phyloP scores from a whole-genome alignment of 2,888 invertebrate species.

The Spialia ferax region DNA sequence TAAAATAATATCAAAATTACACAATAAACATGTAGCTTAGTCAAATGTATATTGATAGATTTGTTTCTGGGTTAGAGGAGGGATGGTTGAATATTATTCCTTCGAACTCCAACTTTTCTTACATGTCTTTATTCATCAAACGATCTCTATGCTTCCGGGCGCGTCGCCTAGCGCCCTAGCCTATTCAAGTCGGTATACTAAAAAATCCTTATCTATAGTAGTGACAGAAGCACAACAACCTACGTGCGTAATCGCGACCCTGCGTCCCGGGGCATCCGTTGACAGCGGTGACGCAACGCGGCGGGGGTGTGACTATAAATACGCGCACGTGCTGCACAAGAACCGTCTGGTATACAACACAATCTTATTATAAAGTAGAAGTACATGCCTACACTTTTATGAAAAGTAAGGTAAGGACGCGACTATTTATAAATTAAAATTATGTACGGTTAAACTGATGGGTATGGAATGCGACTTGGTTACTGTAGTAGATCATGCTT shows the following conservation, averaged over 20 bases:
- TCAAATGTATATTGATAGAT: no score
- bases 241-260: slow-evolving; percentile 4
- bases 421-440: slow-evolving; percentile 65
- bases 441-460: background rate
- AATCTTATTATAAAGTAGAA: slow-evolving; percentile 29
- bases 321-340: slow-evolving; percentile 20
- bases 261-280: background rate
- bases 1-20: no score
- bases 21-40: no score
- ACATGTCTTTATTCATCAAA: no score
- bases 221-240: background rate
- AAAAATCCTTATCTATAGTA: background rate
- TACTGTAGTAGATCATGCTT: background rate
- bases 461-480: background rate
- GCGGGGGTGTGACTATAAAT: slow-evolving; percentile 32
- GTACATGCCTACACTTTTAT: no score
- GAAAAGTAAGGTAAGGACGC: slow-evolving; percentile 44
- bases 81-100: no score
- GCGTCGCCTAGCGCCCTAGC: no score
- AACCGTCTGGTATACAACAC: slow-evolving; percentile 11
- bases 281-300: slow-evolving; percentile 21
- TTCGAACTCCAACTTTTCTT: no score
- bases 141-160: no score
- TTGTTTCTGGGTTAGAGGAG: no score
- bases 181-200: no score